Evolutionary conservation across 2,888 invertebrate genomes (phyloP), one percentile per base, ranked within the genome.

Genomic region (Smittia sp.): DNA sequence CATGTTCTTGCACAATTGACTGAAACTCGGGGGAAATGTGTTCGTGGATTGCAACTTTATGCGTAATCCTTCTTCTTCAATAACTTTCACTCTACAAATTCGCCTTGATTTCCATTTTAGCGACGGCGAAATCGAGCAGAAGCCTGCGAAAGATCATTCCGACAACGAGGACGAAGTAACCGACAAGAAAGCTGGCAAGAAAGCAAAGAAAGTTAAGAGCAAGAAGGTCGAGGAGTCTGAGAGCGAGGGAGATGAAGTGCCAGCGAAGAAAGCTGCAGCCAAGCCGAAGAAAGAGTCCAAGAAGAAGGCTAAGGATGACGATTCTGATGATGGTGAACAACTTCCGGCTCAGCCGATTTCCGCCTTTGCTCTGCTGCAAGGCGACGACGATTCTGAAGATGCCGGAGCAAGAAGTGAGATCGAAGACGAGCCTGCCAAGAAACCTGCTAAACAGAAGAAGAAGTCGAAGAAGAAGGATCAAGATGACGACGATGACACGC

Each of bases 331-430:
- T 58, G 65, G 39, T 11, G 54, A 72, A 27, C 24, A 22, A 39
- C 32, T 62, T 11, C 72, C 62, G 39, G 1, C 72, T 24, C 68
- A 69, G 18, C 54, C 72, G 27, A 54, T 72, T 1, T 72, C 72
- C 3, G 72, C 72, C 0, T 72, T 75, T 74, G 76, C 76, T 69
- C 75, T 79, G 75, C 74, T 77, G 24, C 77, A 82, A 77, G 77
- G 79, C 73, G 80, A 81, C 20, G 85, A 82, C n/a, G 81, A 83
- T 75, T 84, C 86, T 20, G 81, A 81, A 74, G 84, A 85, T 24
- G 78, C 80, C 78, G 77, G 76, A 4, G 79, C 78, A 63, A 78
- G 79, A 25, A 85, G 89, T 76, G 87, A 88, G 76, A 85, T 86
- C 78, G 84, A 82, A 74, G 85, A 83, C 75, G 84, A 83, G 76